Percentiles rank a stretch among this genome's conserved stretches.
These are phyloP conservation scores for Gopherus flavomarginatus DNA, from an alignment of 2,113 vertebrate genomes.

Conservation along the genomic window DNA sequence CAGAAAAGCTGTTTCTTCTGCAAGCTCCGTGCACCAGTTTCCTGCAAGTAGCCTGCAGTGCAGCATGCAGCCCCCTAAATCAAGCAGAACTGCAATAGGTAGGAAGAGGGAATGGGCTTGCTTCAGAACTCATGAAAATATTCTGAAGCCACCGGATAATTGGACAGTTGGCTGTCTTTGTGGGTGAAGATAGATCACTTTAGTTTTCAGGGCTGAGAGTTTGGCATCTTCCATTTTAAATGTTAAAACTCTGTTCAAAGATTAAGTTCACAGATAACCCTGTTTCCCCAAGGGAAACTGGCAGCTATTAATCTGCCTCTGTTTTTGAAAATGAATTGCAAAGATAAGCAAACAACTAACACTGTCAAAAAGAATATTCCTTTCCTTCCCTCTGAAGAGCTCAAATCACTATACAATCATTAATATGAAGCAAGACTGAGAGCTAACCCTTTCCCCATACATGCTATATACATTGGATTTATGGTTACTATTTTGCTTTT, in stretches of 20 bases:
- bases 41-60: neutral
- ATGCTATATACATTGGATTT: rapidly evolving
- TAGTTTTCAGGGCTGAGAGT: neutral
- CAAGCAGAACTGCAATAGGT: neutral
- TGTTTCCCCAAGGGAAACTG: neutral
- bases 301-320: neutral
- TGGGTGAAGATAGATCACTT: neutral
- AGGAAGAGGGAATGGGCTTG: neutral
- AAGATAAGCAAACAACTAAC: neutral
- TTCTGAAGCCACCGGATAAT: neutral
- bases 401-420: neutral
- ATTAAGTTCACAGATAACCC: neutral
- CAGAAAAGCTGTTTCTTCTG: neutral
- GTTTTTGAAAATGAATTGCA: neutral
- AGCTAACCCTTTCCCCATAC: neutral
- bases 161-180: neutral
- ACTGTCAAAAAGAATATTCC: neutral
- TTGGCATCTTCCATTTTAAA: neutral
- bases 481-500: neutral
- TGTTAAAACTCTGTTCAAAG: neutral
- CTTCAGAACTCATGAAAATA: neutral
- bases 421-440: neutral
- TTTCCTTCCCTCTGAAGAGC: rapidly evolving
- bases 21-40: neutral
- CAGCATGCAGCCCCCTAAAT: neutral